These are phyloP conservation scores for Heliothis subflexa DNA, from an alignment of 1,140 invertebrate species.

Conservation along the genomic window DNA sequence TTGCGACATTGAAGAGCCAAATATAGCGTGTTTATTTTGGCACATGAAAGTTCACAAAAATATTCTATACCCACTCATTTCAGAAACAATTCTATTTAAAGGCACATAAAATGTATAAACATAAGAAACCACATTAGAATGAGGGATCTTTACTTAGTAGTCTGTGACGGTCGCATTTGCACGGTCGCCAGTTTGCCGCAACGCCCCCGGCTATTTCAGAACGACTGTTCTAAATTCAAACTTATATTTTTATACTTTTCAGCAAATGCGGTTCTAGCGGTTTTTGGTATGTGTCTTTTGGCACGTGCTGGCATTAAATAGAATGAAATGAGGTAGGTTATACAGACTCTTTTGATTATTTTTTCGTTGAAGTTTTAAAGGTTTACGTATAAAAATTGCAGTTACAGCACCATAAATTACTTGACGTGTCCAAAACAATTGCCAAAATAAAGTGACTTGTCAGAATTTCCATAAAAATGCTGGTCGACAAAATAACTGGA, in stretches of 20 bases:
- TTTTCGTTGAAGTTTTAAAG: too few species aligned
- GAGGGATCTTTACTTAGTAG: constrained; percentile 9
- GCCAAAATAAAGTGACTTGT: constrained; percentile 20
- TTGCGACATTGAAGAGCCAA: too few species aligned
- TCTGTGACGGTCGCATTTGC: constrained; percentile 1
- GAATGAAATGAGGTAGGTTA: not conserved
- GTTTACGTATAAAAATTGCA: not conserved
- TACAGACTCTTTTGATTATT: too few species aligned
- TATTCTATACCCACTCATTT: not conserved
- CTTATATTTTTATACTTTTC: constrained; percentile 27
- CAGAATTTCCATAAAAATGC: constrained; percentile 23
- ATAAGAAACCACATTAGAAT: constrained; percentile 9
- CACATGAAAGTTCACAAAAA: not conserved
- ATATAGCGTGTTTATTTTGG: not conserved
- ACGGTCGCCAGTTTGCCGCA: constrained; percentile 24
- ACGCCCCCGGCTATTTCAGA: constrained; percentile 24
- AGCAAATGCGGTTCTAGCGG: constrained; percentile 4
- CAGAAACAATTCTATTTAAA: not conserved
- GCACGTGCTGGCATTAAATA: not conserved
- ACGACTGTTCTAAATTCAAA: constrained; percentile 37
- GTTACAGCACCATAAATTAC: not conserved
- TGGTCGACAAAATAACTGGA: constrained; percentile 18
- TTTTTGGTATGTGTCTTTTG: constrained; percentile 10
- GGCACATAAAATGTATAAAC: not conserved
- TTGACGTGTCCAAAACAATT: not conserved